phyloP scores from a whole-genome alignment of 2,113 vertebrate species.

The Aptenodytes patagonicus region DNA sequence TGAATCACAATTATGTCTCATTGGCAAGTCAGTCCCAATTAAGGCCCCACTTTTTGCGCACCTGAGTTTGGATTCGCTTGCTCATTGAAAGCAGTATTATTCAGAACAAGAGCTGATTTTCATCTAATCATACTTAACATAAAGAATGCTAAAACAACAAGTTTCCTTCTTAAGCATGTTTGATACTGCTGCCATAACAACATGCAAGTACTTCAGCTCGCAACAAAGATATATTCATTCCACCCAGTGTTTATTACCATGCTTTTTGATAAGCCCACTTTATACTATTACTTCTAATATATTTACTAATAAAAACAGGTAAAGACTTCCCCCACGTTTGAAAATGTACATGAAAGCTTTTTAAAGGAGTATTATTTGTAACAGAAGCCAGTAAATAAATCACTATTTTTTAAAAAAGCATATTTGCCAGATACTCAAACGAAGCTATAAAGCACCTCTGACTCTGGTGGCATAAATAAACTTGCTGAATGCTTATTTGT shows the following conservation, averaged over 20 bases:
- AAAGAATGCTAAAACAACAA: not conserved
- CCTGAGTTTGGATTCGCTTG: not conserved
- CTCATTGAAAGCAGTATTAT: not conserved
- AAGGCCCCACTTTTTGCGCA: not conserved
- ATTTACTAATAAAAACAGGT: not conserved
- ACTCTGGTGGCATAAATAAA: constrained; percentile 35
- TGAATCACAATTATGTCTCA: not conserved
- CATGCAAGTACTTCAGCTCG: not conserved
- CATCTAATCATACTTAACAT: not conserved
- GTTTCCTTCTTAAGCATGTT: not conserved
- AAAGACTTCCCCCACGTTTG: not conserved
- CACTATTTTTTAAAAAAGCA: fast-evolving
- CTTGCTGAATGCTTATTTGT: constrained; percentile 2
- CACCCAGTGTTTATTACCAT: not conserved
- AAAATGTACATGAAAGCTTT: not conserved
- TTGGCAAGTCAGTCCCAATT: not conserved
- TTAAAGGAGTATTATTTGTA: not conserved
- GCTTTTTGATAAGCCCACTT: not conserved
- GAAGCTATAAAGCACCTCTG: not conserved
- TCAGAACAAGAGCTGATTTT: not conserved
- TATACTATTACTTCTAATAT: not conserved
- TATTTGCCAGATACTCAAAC: not conserved
- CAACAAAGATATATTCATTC: not conserved
- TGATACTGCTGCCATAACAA: constrained; percentile 39
- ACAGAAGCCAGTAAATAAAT: not conserved